Percentiles rank a stretch among this genome's conserved stretches.
Conservation (phyloP, 2,113 vertebrate genomes). For the Phrynocephalus versicolor region DNA sequence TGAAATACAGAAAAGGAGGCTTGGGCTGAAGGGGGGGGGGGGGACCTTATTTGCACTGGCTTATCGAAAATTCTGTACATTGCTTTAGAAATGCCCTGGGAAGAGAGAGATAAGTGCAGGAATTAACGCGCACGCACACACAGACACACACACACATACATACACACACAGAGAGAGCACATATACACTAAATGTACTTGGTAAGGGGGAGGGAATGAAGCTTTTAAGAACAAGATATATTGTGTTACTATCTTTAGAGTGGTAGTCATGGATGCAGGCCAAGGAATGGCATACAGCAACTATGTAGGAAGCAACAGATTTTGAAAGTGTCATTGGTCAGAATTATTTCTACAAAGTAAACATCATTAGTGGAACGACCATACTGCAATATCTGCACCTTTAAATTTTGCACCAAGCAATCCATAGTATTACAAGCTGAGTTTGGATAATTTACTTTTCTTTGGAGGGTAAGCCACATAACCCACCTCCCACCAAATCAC, state of each 20-base stretch:
- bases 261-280: slow-evolving; percentile 6
- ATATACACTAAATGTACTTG: not conserved
- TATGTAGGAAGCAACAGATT: not conserved
- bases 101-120: slow-evolving; percentile 23
- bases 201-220: not conserved
- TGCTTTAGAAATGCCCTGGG: slow-evolving; percentile 46
- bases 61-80: slow-evolving; percentile 57
- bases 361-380: slow-evolving; percentile 11
- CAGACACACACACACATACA: too few species aligned
- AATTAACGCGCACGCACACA: slow-evolving; percentile 20
- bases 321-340: not conserved
- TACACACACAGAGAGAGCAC: too few species aligned
- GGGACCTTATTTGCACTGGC: slow-evolving; percentile 34
- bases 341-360: slow-evolving; percentile 12
- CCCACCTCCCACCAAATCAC: too few species aligned
- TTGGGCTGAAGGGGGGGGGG: not conserved
- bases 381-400: not conserved
- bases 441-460: too few species aligned
- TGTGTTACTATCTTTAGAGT: slow-evolving; percentile 15
- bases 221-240: slow-evolving; percentile 9
- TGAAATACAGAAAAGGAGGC: slow-evolving; percentile 34
- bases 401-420: not conserved
- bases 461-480: too few species aligned
- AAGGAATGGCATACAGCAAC: slow-evolving; percentile 17
- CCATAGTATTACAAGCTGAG: not conserved